phyloP scores from a whole-genome alignment of 1,140 invertebrate genomes.

The Idris sp. region DNA sequence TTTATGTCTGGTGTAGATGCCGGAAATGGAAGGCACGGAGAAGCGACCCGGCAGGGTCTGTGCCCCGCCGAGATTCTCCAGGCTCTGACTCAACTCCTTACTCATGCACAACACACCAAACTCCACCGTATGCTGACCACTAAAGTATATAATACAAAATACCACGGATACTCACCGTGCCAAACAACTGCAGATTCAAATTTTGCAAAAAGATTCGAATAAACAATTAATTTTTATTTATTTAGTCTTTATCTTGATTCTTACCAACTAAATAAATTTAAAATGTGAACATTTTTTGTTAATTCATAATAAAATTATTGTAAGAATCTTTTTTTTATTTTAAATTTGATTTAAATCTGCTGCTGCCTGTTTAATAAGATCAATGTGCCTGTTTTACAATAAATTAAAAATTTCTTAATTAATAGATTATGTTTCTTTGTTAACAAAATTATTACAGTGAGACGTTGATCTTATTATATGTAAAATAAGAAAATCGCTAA shows the following conservation, averaged over 20 bases:
- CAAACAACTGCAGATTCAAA: conserved; percentile 60
- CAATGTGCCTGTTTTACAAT: too few species aligned
- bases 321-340: not conserved
- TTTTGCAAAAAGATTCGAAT: not conserved
- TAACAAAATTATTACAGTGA: too few species aligned
- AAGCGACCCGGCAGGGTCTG: conserved; percentile 79
- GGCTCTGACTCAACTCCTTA: conserved; percentile 80
- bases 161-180: conserved; percentile 76
- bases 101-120: conserved; percentile 80
- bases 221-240: too few species aligned
- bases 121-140: conserved; percentile 79
- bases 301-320: too few species aligned
- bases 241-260: too few species aligned
- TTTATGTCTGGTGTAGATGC: conserved; percentile 80
- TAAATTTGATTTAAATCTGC: conserved; percentile 17
- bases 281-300: too few species aligned
- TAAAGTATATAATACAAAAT: conserved; percentile 79
- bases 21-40: conserved; percentile 78
- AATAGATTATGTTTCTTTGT: too few species aligned
- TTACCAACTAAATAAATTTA: too few species aligned
- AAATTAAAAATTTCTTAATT: too few species aligned
- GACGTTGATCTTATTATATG: conserved; percentile 12
- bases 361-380: conserved; percentile 7
- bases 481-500: conserved; percentile 9
- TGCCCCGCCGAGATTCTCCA: conserved; percentile 80